phyloP scores from a whole-genome alignment of 2,797 vertebrate species.

The Labroides dimidiatus region DNA sequence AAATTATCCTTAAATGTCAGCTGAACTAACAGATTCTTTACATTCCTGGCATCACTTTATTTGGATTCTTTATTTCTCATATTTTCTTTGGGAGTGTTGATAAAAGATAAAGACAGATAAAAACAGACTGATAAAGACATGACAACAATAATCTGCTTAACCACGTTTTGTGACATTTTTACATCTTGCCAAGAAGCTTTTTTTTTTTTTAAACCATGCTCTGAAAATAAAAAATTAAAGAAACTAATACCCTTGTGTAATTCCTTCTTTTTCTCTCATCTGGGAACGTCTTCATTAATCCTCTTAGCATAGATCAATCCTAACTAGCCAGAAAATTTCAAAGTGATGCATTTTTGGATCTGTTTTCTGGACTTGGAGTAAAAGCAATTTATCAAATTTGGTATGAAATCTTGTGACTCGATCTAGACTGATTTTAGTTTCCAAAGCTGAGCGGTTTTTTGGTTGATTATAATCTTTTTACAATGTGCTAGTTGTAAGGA shows the following conservation, averaged over 20 bases:
- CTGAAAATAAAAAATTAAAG: background rate
- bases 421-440: background rate
- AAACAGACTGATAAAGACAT: background rate
- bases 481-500: too few relatives aligned
- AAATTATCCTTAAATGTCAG: background rate
- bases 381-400: background rate
- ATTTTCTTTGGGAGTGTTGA: too few relatives aligned
- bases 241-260: background rate
- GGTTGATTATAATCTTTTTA: background rate
- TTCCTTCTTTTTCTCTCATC: constrained; percentile 9
- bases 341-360: background rate
- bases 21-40: too few relatives aligned
- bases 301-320: background rate
- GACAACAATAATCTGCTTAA: too few relatives aligned
- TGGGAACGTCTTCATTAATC: background rate
- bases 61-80: too few relatives aligned
- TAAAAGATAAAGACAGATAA: background rate
- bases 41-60: too few relatives aligned
- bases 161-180: background rate
- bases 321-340: background rate
- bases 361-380: background rate
- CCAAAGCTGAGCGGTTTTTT: background rate
- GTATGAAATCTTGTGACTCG: background rate
- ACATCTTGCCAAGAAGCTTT: too few relatives aligned
- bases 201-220: background rate